Evolutionary conservation across 1,140 invertebrate species (phyloP), one percentile per base, ranked within the genome.

Genomic region (Drosophila auraria): DNA sequence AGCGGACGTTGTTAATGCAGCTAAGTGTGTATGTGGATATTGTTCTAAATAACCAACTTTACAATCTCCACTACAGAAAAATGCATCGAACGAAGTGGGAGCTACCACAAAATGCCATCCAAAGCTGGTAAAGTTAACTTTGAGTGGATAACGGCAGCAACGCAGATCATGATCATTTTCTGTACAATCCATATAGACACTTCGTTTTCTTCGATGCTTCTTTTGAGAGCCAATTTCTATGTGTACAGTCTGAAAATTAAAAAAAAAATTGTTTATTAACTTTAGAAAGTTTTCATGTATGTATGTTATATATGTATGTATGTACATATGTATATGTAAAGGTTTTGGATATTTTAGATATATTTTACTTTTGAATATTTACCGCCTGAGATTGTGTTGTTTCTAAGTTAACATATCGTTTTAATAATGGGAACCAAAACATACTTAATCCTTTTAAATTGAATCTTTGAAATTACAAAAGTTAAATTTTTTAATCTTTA

Each of bases 51-150:
- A 97, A 4, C 96, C 95, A 93, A 96, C 97, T 1, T 97, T 97
- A 94, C 99, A 99, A 83, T 99, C 97, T 4, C 99, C 99, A 66
- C 97, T 96, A 94, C 99, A 99, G 94, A 98, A 99, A 94, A 98
- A 98, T 17, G 99, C 98, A 87, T 99, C 96, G 94, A 99, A 99
- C 77, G 96, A 96, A 83, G 97, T 97, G 0, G 99, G 99, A 0
- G 98, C 98, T 40, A 99, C 98, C 83, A 99, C 98, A 97, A 98
- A 99, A 87, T 99, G 98, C 98, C 98, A 99, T 12, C 98, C 98
- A 89, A 99, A 98, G 76, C 98, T 97, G 80, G 97, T 97, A 93
- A 99, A 99, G 94, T 99, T 97, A 14, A 99, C 98, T 12, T 97
- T 97, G 17, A 99, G 94, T 1, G 97, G 97, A 93, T 98, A 98